Conservation (phyloP, 2,888 invertebrate species). For the Cryptocephalus primarius region DNA sequence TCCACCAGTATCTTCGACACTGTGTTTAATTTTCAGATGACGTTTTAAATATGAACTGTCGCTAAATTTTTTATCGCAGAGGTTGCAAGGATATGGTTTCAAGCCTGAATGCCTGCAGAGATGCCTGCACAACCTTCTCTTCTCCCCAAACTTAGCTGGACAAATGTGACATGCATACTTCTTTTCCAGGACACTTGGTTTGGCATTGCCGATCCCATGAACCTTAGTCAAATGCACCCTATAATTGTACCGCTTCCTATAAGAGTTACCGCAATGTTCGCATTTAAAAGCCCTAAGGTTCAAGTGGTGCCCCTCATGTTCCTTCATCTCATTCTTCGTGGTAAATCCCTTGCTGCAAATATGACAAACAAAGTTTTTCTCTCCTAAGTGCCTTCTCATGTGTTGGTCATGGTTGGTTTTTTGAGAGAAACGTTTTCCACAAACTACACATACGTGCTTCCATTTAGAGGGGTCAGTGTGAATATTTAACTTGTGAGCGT, state of each 20-base stretch:
- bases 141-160: conserved; percentile 31
- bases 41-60: conserved; percentile 25
- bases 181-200: conserved; percentile 28
- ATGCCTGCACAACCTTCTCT: conserved; percentile 23
- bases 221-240: conserved; percentile 42
- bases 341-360: conserved; percentile 23
- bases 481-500: conserved; percentile 23
- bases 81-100: conserved; percentile 21
- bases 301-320: conserved; percentile 22
- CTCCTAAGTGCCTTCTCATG: conserved; percentile 20
- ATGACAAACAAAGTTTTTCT: conserved; percentile 22
- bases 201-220: conserved; percentile 34
- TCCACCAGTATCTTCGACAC: background rate
- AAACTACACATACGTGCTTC: conserved; percentile 22
- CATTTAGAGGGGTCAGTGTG: conserved; percentile 26
- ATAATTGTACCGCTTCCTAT: conserved; percentile 6
- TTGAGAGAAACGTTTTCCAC: conserved; percentile 22
- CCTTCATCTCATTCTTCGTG: conserved; percentile 20
- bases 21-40: conserved; percentile 14
- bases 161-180: conserved; percentile 25
- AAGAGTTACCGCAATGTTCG: conserved; percentile 41
- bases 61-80: conserved; percentile 23
- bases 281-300: conserved; percentile 29
- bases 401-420: conserved; percentile 25
- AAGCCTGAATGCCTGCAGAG: conserved; percentile 24